Evolutionary conservation across 2,113 vertebrate genomes (phyloP).

Genomic region (Odocoileus hemionus): DNA sequence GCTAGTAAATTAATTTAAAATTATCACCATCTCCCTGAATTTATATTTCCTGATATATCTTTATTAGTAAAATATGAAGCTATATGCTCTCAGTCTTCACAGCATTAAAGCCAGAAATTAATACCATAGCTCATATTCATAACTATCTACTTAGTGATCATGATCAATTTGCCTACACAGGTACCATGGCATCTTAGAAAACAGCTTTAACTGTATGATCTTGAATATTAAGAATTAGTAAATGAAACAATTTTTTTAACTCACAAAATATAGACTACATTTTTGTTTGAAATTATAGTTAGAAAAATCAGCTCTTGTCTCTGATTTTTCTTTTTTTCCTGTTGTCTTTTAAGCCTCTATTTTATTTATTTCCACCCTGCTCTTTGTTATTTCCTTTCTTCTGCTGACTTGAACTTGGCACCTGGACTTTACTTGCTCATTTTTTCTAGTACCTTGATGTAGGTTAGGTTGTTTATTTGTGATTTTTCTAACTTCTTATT

Average conservation of each 20-base stretch:
- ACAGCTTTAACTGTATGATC: background rate
- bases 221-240: background rate
- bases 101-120: background rate
- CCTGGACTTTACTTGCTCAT: background rate
- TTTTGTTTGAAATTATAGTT: background rate
- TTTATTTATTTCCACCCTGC: background rate
- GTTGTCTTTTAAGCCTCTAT: background rate
- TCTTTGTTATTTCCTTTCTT: background rate
- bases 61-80: background rate
- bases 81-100: background rate
- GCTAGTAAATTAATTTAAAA: background rate
- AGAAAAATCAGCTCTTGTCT: background rate
- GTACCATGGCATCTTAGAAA: background rate
- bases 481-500: background rate
- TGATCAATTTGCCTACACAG: background rate
- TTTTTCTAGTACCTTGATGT: background rate
- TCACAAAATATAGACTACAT: background rate
- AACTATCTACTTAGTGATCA: background rate
- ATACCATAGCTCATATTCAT: background rate
- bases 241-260: background rate
- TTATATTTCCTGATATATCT: background rate
- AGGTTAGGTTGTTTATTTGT: background rate
- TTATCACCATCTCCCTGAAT: background rate
- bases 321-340: background rate
- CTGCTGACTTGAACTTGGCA: background rate